These are phyloP conservation scores for Nymphalis c-album DNA, from an alignment of 2,888 invertebrate genomes.

Conservation along the genomic window DNA sequence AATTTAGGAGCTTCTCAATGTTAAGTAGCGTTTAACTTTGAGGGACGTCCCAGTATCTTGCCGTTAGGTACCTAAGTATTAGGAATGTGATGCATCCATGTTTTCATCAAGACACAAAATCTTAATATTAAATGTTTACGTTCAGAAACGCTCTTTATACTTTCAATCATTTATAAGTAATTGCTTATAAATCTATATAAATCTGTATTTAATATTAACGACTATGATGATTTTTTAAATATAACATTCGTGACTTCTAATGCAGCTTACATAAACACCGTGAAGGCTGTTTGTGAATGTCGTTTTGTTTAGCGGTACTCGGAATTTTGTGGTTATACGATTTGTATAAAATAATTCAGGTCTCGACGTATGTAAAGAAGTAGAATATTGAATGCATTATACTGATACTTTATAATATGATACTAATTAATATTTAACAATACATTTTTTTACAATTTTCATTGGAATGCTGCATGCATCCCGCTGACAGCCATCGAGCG, in stretches of 20 bases:
- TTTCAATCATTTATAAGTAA: not conserved
- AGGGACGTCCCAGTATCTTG: no score
- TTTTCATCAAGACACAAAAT: no score
- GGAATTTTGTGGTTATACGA: not conserved
- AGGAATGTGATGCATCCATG: no score
- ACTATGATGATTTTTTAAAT: not conserved
- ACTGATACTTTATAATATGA: no score
- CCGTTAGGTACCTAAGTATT: no score
- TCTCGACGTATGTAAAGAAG: not conserved
- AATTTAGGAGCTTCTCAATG: no score
- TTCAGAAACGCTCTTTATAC: not conserved
- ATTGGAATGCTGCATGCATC: no score
- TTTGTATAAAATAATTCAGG: conserved; percentile 2
- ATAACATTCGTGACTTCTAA: conserved; percentile 10
- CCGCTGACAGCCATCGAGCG: no score
- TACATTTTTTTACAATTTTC: no score
- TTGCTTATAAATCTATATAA: not conserved
- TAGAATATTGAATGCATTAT: no score
- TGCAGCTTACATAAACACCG: conserved; percentile 7
- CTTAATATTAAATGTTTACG: not conserved
- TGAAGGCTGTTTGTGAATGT: conserved; percentile 17
- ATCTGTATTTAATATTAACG: not conserved
- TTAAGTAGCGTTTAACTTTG: no score
- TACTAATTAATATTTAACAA: no score
- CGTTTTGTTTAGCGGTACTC: conserved; percentile 14